A percentile compares a stretch with the other conserved stretches of the same genome.
Evolutionary conservation across 2,888 invertebrate species (phyloP).

Genomic region (Sphaerophoria taeniata): DNA sequence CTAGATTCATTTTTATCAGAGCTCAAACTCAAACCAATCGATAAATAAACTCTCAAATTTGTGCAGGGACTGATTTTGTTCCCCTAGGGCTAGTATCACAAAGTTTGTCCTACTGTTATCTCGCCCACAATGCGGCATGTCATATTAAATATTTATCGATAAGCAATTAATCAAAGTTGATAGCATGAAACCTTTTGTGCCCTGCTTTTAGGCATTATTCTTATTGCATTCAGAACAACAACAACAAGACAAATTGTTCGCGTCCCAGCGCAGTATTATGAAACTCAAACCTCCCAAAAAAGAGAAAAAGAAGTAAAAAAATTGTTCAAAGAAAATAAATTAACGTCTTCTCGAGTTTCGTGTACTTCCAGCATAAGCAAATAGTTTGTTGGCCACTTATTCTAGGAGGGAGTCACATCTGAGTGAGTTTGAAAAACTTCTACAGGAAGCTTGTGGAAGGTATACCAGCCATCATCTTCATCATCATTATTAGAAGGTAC

Average conservation of each 20-base stretch:
- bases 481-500: background rate
- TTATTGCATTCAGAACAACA: conserved; percentile 32
- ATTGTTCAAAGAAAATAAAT: conserved; percentile 32
- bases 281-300: conserved; percentile 34
- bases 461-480: conserved; percentile 41
- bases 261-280: conserved; percentile 47
- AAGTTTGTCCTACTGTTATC: conserved; percentile 16
- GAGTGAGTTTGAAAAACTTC: conserved; percentile 60
- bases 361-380: background rate
- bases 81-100: conserved; percentile 18
- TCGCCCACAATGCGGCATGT: conserved; percentile 2
- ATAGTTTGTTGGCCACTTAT: conserved; percentile 26
- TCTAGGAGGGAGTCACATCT: conserved; percentile 59
- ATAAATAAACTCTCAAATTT: conserved; percentile 9
- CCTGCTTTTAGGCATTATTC: conserved; percentile 10
- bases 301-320: conserved; percentile 3
- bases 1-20: background rate
- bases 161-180: conserved; percentile 55
- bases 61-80: conserved; percentile 19
- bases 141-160: conserved; percentile 56
- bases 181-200: conserved; percentile 25
- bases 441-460: conserved; percentile 44
- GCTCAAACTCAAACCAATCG: background rate
- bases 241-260: conserved; percentile 34
- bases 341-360: conserved; percentile 53